Evolutionary conservation across 1,140 invertebrate species (phyloP).

Genomic region (Tetragnatha versicolor): DNA sequence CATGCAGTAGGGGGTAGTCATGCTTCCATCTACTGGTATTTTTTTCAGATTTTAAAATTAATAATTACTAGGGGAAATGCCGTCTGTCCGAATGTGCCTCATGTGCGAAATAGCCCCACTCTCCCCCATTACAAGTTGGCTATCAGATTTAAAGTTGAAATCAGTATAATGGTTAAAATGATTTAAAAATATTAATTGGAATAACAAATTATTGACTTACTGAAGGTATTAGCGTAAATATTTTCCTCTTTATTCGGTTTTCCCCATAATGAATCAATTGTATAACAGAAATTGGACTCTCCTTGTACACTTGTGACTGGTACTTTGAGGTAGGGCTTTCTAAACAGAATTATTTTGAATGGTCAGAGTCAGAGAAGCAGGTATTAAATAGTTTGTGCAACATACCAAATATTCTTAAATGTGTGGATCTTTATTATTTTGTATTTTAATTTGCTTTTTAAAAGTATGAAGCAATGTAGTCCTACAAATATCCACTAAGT

Average conservation of each 20-base stretch:
- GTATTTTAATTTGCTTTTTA: background rate
- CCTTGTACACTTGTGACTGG: background rate
- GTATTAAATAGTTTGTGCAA: background rate
- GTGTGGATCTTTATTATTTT: background rate
- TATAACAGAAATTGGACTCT: constrained; percentile 16
- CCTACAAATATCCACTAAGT: background rate
- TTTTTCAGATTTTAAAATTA: too few species aligned
- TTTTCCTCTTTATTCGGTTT: background rate
- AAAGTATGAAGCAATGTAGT: background rate
- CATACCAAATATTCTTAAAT: background rate
- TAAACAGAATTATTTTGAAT: background rate
- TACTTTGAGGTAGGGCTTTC: background rate
- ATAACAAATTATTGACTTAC: background rate
- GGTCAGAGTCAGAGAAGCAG: background rate
- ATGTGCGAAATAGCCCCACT: too few species aligned
- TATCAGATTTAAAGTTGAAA: too few species aligned
- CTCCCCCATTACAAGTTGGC: too few species aligned
- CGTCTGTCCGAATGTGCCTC: too few species aligned
- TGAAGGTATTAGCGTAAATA: constrained; percentile 17
- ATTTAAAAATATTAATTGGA: too few species aligned
- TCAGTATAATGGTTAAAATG: too few species aligned
- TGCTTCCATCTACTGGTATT: too few species aligned
- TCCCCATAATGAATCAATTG: constrained; percentile 20
- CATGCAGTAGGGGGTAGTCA: too few species aligned
- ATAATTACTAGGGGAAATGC: too few species aligned